Evolutionary conservation across 2,888 invertebrate genomes (phyloP), one percentile per base, ranked within the genome.

Genomic region (Hirudinaria manillensis): DNA sequence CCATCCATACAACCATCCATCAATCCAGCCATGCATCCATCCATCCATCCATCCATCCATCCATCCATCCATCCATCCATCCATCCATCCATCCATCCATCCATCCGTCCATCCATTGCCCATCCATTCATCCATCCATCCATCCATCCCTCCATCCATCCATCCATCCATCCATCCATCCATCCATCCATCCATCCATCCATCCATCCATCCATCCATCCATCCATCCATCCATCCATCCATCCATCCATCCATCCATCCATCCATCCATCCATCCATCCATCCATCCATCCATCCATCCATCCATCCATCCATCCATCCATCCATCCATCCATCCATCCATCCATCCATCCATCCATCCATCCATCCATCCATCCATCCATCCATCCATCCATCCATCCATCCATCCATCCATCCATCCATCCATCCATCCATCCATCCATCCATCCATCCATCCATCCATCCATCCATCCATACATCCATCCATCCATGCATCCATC

Each of bases 231-330:
- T 65, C 21, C 65, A 65, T 65, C 65, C 65, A 65, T 65, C 21
- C 65, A 65, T 65, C 65, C 65, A 65, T 65, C 21, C 65, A 65
- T 65, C 65, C 65, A 65, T 65, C 21, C 65, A 65, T 65, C 65
- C 65, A 65, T 65, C 65, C 65, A 65, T 65, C 65, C 65, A 65
- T 65, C 65, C 65, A 65, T 65, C 65, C 65, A 65, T 65, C 65
- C 65, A 65, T 65, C 21, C 65, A 6, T 65, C 65, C 65, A 65
- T 65, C 65, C 65, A 65, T 65, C 21, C 65, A 65, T 65, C 65
- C 65, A 65, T 65, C 21, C 65, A 65, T 65, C 65, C 7, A 65
- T 65, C 21, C 65, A 65, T 65, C 65, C 65, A 65, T 65, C 21
- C 65, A 65, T 65, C 65, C 65, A 65, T 65, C 65, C 65, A 65